Evolutionary conservation across 2,888 invertebrate genomes (phyloP).

Genomic region (Drosophila dives): DNA sequence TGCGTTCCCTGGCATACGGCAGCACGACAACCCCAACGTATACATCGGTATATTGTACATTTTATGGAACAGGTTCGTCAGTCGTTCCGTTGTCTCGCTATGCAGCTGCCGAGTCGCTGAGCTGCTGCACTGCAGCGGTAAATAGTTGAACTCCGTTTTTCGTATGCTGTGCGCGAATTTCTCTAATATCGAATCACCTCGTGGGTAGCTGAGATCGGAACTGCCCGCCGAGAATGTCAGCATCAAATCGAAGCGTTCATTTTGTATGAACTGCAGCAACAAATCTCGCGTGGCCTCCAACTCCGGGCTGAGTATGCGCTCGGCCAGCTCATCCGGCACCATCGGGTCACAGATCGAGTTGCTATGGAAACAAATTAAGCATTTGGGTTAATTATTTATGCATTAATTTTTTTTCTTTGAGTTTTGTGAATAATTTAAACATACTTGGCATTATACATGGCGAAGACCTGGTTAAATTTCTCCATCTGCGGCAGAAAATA

Average conservation of each 20-base stretch:
- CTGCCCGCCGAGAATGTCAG: constrained; percentile 91
- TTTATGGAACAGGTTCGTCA: constrained; percentile 87
- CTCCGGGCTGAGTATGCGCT: constrained; percentile 86
- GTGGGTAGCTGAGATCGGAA: constrained; percentile 86
- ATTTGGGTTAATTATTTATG: background rate
- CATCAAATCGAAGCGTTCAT: constrained; percentile 89
- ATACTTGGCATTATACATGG: constrained; percentile 80
- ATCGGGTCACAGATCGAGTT: constrained; percentile 83
- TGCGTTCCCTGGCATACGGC: constrained; percentile 90
- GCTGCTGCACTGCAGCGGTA: constrained; percentile 73
- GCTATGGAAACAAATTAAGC: constrained; percentile 51
- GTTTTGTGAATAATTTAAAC: constrained; percentile 22
- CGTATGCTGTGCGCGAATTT: constrained; percentile 81
- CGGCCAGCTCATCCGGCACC: constrained; percentile 87
- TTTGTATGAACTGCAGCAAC: constrained; percentile 88
- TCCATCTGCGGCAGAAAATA: constrained; percentile 90
- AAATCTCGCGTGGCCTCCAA: constrained; percentile 81
- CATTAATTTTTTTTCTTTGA: background rate
- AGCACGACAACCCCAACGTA: constrained; percentile 91
- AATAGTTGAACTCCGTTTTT: constrained; percentile 79
- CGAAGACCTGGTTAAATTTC: constrained; percentile 73
- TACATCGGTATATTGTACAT: constrained; percentile 89
- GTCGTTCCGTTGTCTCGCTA: constrained; percentile 84
- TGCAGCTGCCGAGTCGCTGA: constrained; percentile 74
- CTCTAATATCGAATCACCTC: constrained; percentile 75